Evolutionary conservation across 2,888 invertebrate genomes (phyloP).

Genomic region (Mythimna vitellina): DNA sequence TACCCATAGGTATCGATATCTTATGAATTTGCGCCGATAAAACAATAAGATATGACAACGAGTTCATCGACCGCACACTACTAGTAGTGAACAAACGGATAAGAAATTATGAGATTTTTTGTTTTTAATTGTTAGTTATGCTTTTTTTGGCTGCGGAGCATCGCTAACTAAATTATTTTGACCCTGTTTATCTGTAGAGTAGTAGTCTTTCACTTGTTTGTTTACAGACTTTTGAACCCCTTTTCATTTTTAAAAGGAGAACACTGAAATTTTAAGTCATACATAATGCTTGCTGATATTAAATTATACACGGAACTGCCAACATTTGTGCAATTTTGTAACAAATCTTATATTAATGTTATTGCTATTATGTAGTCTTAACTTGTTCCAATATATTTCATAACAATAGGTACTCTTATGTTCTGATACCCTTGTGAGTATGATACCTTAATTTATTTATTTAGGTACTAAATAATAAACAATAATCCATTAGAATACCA

Average conservation of each 20-base stretch:
- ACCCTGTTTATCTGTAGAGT: background rate
- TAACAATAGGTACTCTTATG: constrained; percentile 32
- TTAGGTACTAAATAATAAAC: constrained; percentile 10
- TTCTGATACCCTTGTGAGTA: constrained; percentile 15
- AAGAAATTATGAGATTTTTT: background rate
- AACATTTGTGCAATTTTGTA: constrained; percentile 50
- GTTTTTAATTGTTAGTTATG: background rate
- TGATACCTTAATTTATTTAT: constrained; percentile 16
- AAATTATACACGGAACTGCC: constrained; percentile 22
- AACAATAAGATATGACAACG: background rate
- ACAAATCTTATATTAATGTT: constrained; percentile 54
- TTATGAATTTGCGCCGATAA: background rate
- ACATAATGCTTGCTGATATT: background rate
- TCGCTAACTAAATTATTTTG: background rate
- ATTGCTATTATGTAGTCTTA: constrained; percentile 65
- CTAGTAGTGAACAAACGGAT: background rate
- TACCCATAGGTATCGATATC: background rate
- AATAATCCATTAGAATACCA: constrained; percentile 12
- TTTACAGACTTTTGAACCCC: background rate
- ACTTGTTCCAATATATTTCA: constrained; percentile 60
- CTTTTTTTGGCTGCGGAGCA: background rate
- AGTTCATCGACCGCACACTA: background rate
- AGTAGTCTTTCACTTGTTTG: background rate
- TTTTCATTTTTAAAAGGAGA: background rate
- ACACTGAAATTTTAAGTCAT: background rate